Evolutionary conservation across 2,888 invertebrate species (phyloP), one percentile per base, ranked within the genome.

Genomic region (Digitonthophagus gazella): DNA sequence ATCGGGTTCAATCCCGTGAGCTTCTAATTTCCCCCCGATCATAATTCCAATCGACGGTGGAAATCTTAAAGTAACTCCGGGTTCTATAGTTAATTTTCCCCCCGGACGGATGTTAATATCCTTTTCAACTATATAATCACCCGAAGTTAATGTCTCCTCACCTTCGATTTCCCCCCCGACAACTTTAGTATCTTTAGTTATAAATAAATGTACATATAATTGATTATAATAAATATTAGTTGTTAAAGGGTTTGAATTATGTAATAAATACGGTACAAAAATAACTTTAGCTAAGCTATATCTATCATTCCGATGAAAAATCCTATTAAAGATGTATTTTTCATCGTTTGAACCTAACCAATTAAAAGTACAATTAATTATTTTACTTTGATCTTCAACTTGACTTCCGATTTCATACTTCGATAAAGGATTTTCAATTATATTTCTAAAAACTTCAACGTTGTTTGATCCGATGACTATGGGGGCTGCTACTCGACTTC

Each of bases 351-450:
- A 86, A 2, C 97, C 96, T 76, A 98, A 88, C 93, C 96, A 98
- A 80, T 99, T 99, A 79, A 89, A 93, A 0, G 95, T 93, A 75
- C 96, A 97, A 80, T 97, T 95, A n/a, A 99, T 91, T 15, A 89
- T 85, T 84, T 94, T 92, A 77, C 97, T 96, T 80, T 97, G 98
- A 80, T 98, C 97, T 78, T 93, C 91, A 15, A 98, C 86, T 78
- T 98, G 98, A 0, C 97, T 97, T 0, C 97, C 97, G 63, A 99
- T 91, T 85, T 99, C 98, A 80, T 96, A 97, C 67, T 89, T 88
- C 0, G 98, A 96, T 72, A 91, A 91, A 1, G 91, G 91, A 83
- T 99, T 98, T 70, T 93, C 90, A 55, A 98, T 89, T 70, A 96
- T 94, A 82, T 99, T 99, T 70, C 98, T 87, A 76, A 88, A 95